A percentile compares a stretch with the other conserved stretches of the same genome.
Evolutionary conservation across 2,113 vertebrate genomes (phyloP).

Genomic region (Empidonax alnorum): DNA sequence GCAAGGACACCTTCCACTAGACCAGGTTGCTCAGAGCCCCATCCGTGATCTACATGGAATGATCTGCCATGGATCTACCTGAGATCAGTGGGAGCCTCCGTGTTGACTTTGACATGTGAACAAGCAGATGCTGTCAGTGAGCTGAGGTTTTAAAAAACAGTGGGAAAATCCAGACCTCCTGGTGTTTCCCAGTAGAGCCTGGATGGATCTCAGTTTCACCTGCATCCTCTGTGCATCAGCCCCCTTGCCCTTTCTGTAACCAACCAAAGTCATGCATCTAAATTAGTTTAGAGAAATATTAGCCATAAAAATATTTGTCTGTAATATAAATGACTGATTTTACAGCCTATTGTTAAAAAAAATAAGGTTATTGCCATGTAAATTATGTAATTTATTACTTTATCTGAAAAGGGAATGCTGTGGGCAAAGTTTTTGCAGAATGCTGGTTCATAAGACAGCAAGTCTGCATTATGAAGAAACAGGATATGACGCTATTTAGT

Average conservation of each 20-base stretch:
- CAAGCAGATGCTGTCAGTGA: neutral
- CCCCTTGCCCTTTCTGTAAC: constrained; percentile 11
- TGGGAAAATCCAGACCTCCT: neutral
- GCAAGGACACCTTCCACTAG: neutral
- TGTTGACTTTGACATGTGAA: neutral
- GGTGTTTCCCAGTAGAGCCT: neutral
- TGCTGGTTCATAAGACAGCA: neutral
- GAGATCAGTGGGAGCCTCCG: neutral
- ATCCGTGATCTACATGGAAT: neutral
- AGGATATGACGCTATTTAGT: neutral
- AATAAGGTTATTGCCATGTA: neutral
- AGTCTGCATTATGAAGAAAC: neutral
- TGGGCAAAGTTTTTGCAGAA: constrained; percentile 3
- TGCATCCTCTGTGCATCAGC: neutral
- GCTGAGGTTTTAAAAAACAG: neutral
- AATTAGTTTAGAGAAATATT: constrained; percentile 63
- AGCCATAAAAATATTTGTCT: constrained; percentile 34
- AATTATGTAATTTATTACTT: constrained; percentile 26
- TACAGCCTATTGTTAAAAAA: neutral
- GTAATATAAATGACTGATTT: constrained; percentile 21
- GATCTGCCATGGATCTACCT: no score
- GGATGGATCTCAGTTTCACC: constrained; percentile 24
- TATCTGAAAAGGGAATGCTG: neutral
- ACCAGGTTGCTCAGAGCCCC: neutral
- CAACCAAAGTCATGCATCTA: constrained; percentile 7